Evolutionary conservation across 2,113 vertebrate species (phyloP), one percentile per base, ranked within the genome.

Genomic region (Haliaeetus leucogaster): DNA sequence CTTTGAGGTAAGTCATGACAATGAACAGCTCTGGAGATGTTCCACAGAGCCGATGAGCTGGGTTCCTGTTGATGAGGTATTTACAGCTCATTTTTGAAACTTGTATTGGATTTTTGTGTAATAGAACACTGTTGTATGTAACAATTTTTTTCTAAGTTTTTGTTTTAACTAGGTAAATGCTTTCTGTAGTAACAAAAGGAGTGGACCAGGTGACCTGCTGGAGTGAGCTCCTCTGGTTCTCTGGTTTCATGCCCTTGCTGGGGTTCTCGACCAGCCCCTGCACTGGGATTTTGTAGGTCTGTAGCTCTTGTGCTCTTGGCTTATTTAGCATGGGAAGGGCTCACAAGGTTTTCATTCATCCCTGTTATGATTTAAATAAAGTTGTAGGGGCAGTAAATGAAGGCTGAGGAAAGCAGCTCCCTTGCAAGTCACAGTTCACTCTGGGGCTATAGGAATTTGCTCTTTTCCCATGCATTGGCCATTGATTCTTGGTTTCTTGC

Each of bases 1-100:
- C 89, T 99, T 99, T 93, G 99, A 99, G 99, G 99, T 99, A 95
- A 97, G 98, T 32, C 3, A 1, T 0, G 12, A 10, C 11, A 2
- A 12, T 4, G 9, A 56, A 17, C 38, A 55, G 65, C 71, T 38
- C 71, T 65, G 56, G 16, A 45, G 43, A 5, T 5, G 22, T 20
- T 65, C 65, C 12, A 7, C 1, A 3, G 65, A 45, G 47, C 4
- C 3, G 14, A 45, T 18, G 77, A 66, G 30, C 34, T 79, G 53
- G 6, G 18, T 45, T 48, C 22, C 34, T 59, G 29, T 10, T 59
- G 66, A 6, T 1, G 3, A 68, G 45, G 29, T 27, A 10, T 27
- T 87, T 45, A 10, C 40, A 79, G n/a, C 18, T 77, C n/a, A 2
- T 2, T 30, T 76, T 43, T 77, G 53, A 16, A 56, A 34, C 16